A percentile compares a stretch with the other conserved stretches of the same genome.
Conservation (phyloP, 2,888 invertebrate species). For the Deilephila porcellus region DNA sequence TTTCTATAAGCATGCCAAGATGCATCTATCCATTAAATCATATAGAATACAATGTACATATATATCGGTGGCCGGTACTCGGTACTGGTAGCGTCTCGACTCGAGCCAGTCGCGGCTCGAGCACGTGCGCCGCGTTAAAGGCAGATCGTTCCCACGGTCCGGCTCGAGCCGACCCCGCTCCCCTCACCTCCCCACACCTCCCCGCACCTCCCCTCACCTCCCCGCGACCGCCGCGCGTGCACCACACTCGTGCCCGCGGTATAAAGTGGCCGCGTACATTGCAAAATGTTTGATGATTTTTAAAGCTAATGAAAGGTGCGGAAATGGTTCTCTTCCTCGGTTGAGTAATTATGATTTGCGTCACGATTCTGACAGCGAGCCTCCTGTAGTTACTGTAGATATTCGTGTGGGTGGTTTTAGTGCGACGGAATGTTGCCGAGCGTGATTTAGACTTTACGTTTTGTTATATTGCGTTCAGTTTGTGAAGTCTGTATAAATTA, state of each 20-base stretch:
- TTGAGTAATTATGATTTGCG: conserved; percentile 41
- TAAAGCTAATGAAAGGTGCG: conserved; percentile 69
- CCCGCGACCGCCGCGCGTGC: conserved; percentile 59
- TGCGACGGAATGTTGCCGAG: neutral
- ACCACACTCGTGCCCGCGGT: conserved; percentile 64
- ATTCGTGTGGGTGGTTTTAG: conserved; percentile 1
- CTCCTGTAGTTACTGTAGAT: neutral
- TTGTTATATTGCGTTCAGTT: conserved; percentile 2
- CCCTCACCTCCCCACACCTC: conserved; percentile 36
- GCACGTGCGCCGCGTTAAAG: conserved; percentile 85
- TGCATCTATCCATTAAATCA: neutral
- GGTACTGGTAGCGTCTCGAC: conserved; percentile 60
- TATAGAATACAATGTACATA: conserved; percentile 36
- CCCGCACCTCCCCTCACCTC: neutral
- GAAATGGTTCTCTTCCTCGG: conserved; percentile 62
- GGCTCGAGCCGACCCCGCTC: conserved; percentile 65
- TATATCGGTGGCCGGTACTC: conserved; percentile 55
- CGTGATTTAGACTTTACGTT: conserved; percentile 1
- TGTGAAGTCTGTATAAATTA: neutral
- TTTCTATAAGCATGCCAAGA: neutral
- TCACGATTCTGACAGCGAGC: conserved; percentile 21
- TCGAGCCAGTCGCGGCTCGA: conserved; percentile 40
- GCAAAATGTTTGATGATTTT: conserved; percentile 72
- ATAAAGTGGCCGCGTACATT: conserved; percentile 81
- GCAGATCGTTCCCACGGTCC: conserved; percentile 84